Evolutionary conservation across 2,113 vertebrate genomes (phyloP), one percentile per base, ranked within the genome.

Genomic region (Xenopus borealis): DNA sequence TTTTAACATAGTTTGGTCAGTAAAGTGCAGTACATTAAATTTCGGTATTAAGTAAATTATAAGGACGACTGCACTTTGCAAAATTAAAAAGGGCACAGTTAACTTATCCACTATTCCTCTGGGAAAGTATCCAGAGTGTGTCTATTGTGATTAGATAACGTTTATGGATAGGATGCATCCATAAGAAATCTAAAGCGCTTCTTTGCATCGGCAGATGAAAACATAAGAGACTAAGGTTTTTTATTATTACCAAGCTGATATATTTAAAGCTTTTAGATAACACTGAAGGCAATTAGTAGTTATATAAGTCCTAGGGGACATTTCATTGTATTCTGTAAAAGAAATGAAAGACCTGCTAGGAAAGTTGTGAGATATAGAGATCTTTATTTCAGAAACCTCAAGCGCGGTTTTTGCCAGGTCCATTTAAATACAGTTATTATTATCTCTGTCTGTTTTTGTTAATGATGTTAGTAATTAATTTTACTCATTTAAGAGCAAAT

Each of bases 41-140:
- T 89, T 89, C 86, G 88, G 83, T 88, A 90, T 89, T 90, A 90
- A 90, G 88, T 86, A 90, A 90, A 90, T 89, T 91, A 90, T 85
- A 90, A 91, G 86, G 86, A 89, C 88, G 85, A 88, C 81, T 88
- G 83, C 87, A 89, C 88, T 91, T 90, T 87, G 82, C 84, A 88
- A 91, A 92, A 92, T 91, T 91, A 88, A 91, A 90, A 90, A 88
- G 85, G 89, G 85, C 83, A 89, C 80, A 14, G 83, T 87, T 88
- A 88, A 85, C 85, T 88, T 90, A 91, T 87, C 83, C 87, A 81
- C 87, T 89, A 88, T 84, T 91, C 87, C 85, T 84, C 79, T 88
- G 85, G 85, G 88, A 88, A 90, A 86, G 75, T 87, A 89, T 89
- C 88, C 83, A 87, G 83, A 86, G 71, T 87, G 71, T 82, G 78